A percentile compares a stretch with the other conserved stretches of the same genome.
These are phyloP conservation scores for Synanthedon andrenaeformis DNA, from an alignment of 2,888 invertebrate genomes.

Conservation along the genomic window DNA sequence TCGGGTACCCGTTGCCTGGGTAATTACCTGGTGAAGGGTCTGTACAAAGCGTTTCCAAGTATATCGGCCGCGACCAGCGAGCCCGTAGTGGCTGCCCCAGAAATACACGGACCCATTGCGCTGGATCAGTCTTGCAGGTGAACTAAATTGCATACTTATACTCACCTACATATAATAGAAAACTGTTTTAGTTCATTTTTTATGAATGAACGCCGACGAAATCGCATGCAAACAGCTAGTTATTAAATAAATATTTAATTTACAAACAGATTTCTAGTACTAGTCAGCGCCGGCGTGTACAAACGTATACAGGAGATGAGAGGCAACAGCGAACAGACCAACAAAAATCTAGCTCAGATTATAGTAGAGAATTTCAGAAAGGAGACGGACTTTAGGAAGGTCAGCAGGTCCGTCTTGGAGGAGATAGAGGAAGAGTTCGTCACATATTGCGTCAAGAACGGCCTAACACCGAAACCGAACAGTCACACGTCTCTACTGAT, in stretches of 20 bases:
- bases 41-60: conserved; percentile 85
- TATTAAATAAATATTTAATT: too few relatives aligned
- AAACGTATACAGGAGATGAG: conserved; percentile 84
- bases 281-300: conserved; percentile 89
- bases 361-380: conserved; percentile 85
- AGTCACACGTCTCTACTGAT: conserved; percentile 89
- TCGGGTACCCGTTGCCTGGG: conserved; percentile 88
- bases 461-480: conserved; percentile 70
- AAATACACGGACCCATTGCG: conserved; percentile 83
- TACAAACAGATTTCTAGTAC: conserved; percentile 76
- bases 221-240: too few relatives aligned
- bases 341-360: conserved; percentile 82
- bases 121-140: conserved; percentile 82
- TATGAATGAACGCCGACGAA: too few relatives aligned
- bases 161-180: too few relatives aligned
- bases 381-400: conserved; percentile 82
- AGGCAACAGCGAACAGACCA: conserved; percentile 78
- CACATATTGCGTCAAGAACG: conserved; percentile 75
- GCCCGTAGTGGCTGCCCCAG: conserved; percentile 86
- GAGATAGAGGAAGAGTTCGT: conserved; percentile 87
- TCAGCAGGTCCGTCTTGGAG: conserved; percentile 88
- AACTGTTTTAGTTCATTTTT: too few relatives aligned
- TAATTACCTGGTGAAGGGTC: conserved; percentile 87
- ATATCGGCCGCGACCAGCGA: conserved; percentile 77
- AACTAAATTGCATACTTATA: too few relatives aligned